A percentile compares a stretch with the other conserved stretches of the same genome.
These are phyloP conservation scores for Macquaria australasica DNA, from an alignment of 2,113 vertebrate species.

Conservation along the genomic window DNA sequence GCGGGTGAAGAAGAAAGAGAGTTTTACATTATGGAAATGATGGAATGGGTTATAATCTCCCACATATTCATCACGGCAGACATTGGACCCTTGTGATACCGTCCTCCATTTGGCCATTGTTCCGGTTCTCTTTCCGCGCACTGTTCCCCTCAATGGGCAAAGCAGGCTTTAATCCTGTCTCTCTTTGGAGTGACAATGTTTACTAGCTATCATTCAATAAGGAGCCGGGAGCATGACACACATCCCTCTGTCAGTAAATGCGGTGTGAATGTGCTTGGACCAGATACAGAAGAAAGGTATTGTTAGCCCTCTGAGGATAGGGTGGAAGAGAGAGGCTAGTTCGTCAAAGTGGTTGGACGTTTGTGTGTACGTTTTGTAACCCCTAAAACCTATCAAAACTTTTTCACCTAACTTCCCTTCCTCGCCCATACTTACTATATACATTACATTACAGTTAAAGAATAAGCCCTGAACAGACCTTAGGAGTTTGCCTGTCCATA, in stretches of 20 bases:
- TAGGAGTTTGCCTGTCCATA: conserved; percentile 43
- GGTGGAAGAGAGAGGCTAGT: conserved; percentile 34
- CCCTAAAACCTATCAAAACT: conserved; percentile 17
- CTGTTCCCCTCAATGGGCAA: conserved; percentile 75
- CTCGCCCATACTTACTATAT: neutral
- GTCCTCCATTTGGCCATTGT: conserved; percentile 83
- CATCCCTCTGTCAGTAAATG: conserved; percentile 68
- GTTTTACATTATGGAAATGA: conserved; percentile 89
- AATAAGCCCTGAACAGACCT: conserved; percentile 28
- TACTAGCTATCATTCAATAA: conserved; percentile 82
- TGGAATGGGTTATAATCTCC: conserved; percentile 85
- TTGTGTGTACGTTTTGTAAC: conserved; percentile 8
- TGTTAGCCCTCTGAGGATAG: conserved; percentile 53
- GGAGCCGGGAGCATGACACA: conserved; percentile 70
- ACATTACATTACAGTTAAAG: conserved; percentile 15
- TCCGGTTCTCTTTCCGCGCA: conserved; percentile 68
- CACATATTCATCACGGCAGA: conserved; percentile 85
- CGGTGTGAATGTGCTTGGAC: conserved; percentile 45
- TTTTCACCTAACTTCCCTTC: conserved; percentile 4
- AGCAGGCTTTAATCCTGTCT: conserved; percentile 80
- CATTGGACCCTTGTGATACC: conserved; percentile 82
- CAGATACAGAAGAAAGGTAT: conserved; percentile 43
- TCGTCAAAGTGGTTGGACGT: conserved; percentile 20
- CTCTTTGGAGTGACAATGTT: conserved; percentile 81
- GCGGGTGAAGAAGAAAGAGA: conserved; percentile 74